Conservation (phyloP, 1,140 invertebrate species). For the Pseudobourletiella spinata region DNA sequence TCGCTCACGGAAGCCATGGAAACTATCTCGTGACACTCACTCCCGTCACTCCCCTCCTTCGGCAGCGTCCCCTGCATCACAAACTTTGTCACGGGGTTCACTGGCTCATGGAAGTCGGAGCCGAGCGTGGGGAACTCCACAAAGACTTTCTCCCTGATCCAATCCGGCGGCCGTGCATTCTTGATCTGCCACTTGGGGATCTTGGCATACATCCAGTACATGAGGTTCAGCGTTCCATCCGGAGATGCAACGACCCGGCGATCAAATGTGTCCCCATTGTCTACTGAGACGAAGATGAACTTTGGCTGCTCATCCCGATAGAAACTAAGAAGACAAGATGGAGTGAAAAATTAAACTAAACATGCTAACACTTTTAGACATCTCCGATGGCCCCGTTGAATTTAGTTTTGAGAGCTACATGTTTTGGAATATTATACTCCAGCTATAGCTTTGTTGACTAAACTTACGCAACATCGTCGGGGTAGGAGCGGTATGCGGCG, state of each 20-base stretch:
- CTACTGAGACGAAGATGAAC: constrained; percentile 3
- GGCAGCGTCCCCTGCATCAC: neutral
- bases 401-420: neutral
- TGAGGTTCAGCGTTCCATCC: constrained; percentile 2
- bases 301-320: neutral
- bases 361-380: neutral
- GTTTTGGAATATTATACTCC: neutral
- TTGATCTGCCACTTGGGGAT: neutral
- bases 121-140: neutral
- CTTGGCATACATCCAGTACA: constrained; percentile 16
- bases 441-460: too few relatives aligned
- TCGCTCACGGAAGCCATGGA: constrained; percentile 10
- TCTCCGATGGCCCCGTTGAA: neutral
- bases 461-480: too few relatives aligned
- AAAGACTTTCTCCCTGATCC: neutral
- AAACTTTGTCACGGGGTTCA: neutral
- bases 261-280: constrained; percentile 18
- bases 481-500: neutral
- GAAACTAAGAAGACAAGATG: neutral
- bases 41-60: neutral
- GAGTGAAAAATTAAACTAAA: too few relatives aligned
- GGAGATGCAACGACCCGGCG: neutral
- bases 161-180: neutral
- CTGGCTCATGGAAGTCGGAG: neutral
- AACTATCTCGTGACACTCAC: constrained; percentile 11